A percentile compares a stretch with the other conserved stretches of the same genome.
These are phyloP conservation scores for Pleuronectes platessa DNA, from an alignment of 2,113 vertebrate species.

Conservation along the genomic window DNA sequence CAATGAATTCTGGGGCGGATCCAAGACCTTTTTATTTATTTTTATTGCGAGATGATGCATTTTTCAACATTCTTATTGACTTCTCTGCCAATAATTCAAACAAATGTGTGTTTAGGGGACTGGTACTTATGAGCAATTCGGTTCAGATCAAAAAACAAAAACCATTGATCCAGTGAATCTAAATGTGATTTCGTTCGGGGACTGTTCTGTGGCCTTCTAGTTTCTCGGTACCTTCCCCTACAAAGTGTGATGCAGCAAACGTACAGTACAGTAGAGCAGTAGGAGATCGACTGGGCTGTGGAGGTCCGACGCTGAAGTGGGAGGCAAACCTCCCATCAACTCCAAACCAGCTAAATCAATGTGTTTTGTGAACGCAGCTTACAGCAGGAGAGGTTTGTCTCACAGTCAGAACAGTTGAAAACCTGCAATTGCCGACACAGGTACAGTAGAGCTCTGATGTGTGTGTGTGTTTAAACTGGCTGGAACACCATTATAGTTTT, in stretches of 20 bases:
- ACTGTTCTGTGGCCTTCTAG: too few relatives aligned
- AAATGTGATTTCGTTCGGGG: too few relatives aligned
- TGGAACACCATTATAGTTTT: not conserved
- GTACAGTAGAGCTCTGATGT: not conserved
- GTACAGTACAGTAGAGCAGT: not conserved
- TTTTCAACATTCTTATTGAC: too few relatives aligned
- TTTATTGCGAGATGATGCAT: too few relatives aligned
- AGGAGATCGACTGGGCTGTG: conserved; percentile 5
- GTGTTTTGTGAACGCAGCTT: conserved; percentile 31
- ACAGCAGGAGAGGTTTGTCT: conserved; percentile 36
- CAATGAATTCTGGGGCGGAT: too few relatives aligned
- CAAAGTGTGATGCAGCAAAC: not conserved
- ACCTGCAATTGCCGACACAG: not conserved
- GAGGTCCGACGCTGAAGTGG: conserved; percentile 35
- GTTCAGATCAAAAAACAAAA: too few relatives aligned
- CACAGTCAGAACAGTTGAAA: not conserved
- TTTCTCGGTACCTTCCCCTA: not conserved
- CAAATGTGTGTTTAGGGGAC: too few relatives aligned
- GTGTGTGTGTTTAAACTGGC: not conserved
- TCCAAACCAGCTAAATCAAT: conserved; percentile 45
- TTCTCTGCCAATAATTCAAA: too few relatives aligned
- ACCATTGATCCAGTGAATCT: too few relatives aligned
- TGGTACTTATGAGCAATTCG: too few relatives aligned
- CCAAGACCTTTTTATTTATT: too few relatives aligned
- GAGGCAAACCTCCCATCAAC: conserved; percentile 27